phyloP scores from a whole-genome alignment of 2,113 vertebrate genomes.

The Rhea americana region DNA sequence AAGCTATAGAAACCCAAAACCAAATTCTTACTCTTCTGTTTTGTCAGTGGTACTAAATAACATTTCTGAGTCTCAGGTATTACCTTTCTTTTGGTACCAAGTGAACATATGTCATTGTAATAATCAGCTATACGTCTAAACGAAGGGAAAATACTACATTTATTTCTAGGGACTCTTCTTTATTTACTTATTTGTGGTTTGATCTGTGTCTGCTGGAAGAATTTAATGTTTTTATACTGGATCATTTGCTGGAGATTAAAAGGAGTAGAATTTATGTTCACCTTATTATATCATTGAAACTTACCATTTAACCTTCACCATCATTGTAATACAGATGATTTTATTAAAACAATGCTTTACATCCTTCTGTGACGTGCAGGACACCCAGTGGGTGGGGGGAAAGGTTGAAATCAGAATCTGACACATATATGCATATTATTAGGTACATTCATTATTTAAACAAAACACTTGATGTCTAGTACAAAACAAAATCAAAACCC shows the following conservation, averaged over 20 bases:
- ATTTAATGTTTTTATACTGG: not conserved
- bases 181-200: conserved; percentile 22
- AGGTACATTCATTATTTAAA: not conserved
- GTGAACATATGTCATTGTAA: not conserved
- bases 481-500: not conserved
- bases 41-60: not conserved
- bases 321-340: not conserved
- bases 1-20: not conserved
- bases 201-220: conserved; percentile 5
- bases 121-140: not conserved
- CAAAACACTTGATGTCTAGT: not conserved
- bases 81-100: not conserved
- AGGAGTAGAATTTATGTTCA: not conserved
- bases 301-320: conserved; percentile 28
- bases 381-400: not conserved
- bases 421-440: not conserved
- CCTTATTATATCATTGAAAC: conserved; percentile 10
- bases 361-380: not conserved
- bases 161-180: not conserved
- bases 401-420: not conserved
- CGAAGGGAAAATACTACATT: not conserved
- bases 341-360: conserved; percentile 58
- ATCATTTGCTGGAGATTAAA: conserved; percentile 29
- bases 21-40: not conserved
- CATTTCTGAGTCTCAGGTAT: not conserved